Evolutionary conservation across 2,797 vertebrate genomes (phyloP).

Genomic region (Bryconaethiops microstoma): DNA sequence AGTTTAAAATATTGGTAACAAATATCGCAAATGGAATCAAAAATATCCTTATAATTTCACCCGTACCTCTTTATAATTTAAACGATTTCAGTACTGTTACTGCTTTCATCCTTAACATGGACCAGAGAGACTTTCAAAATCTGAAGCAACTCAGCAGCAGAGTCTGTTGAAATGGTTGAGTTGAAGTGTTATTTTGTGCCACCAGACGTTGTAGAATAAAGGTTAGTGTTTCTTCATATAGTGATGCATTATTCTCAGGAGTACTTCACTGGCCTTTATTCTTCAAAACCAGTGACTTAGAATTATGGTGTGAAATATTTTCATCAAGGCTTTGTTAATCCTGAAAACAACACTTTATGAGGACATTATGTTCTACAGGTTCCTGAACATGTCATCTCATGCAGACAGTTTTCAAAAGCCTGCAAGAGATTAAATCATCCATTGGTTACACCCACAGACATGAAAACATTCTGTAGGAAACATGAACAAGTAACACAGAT

Average conservation of each 20-base stretch:
- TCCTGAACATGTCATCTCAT: conserved; percentile 9
- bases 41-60: no score
- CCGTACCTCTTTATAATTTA: neutral
- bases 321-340: conserved; percentile 28
- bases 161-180: conserved; percentile 6
- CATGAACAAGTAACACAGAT: neutral
- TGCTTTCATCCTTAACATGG: neutral
- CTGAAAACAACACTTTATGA: conserved; percentile 10
- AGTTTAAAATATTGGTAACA: no score
- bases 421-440: conserved; percentile 6
- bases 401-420: neutral
- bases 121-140: neutral
- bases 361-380: neutral
- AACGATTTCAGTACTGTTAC: neutral
- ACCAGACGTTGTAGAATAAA: conserved; percentile 26
- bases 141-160: neutral
- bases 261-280: neutral
- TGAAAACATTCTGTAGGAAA: neutral
- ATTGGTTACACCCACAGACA: neutral
- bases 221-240: conserved; percentile 21
- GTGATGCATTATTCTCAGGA: neutral
- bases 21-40: no score
- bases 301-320: neutral
- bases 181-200: neutral
- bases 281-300: neutral